phyloP scores from a whole-genome alignment of 1,140 invertebrate genomes.

The Conus ventricosus region DNA sequence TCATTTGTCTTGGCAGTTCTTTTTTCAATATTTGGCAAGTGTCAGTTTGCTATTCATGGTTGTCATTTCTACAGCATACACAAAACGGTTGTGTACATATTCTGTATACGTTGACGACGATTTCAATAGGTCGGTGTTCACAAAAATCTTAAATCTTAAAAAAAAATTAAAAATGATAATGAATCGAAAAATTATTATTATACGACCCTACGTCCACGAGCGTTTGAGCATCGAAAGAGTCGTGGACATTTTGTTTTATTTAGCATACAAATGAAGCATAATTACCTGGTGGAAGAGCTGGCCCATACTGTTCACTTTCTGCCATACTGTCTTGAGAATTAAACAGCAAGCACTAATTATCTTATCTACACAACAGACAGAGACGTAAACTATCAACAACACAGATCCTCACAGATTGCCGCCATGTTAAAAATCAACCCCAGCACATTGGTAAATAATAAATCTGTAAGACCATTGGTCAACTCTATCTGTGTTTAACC shows the following conservation, averaged over 20 bases:
- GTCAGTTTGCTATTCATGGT: too few relatives aligned
- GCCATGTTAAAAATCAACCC: conserved; percentile 41
- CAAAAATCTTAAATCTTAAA: too few relatives aligned
- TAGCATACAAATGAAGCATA: not conserved
- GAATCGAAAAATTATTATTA: conserved; percentile 1
- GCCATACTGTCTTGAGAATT: conserved; percentile 30
- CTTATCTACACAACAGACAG: not conserved
- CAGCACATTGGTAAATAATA: conserved; percentile 11
- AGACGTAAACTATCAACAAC: not conserved
- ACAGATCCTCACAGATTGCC: conserved; percentile 17
- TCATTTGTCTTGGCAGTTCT: too few relatives aligned
- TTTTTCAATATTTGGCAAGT: too few relatives aligned
- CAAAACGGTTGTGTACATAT: too few relatives aligned
- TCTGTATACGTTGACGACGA: too few relatives aligned
- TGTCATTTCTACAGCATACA: too few relatives aligned
- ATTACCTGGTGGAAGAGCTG: conserved; percentile 63
- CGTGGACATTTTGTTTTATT: not conserved
- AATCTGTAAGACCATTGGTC: conserved; percentile 33
- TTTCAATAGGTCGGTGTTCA: too few relatives aligned
- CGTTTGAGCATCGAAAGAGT: not conserved
- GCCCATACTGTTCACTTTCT: conserved; percentile 57
- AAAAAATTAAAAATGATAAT: conserved; percentile 30
- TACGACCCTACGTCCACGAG: not conserved
- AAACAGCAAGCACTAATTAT: not conserved
- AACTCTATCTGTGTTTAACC: conserved; percentile 29